Percentiles rank a stretch among this genome's conserved stretches.
Conservation (phyloP, 2,113 vertebrate species). For the Lichenostomus cassidix region DNA sequence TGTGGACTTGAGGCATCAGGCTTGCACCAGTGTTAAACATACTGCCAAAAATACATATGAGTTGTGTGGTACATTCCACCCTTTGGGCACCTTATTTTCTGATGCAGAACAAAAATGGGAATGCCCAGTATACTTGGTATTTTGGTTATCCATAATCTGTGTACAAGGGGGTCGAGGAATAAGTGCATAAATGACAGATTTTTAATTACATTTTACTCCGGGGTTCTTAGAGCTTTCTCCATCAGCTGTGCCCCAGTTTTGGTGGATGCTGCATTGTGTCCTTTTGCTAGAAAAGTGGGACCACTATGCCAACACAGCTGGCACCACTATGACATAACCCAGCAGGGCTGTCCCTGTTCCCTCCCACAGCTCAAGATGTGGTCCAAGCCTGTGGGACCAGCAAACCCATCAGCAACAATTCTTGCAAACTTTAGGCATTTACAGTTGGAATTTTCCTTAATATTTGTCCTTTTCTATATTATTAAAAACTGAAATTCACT, state of each 20-base stretch:
- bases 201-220: neutral
- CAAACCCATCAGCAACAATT: neutral
- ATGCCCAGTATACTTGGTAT: rapidly evolving
- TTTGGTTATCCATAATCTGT: neutral
- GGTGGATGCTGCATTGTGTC: neutral
- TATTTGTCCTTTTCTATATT: neutral
- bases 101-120: neutral
- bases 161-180: neutral
- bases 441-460: neutral
- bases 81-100: neutral
- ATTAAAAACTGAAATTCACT: neutral
- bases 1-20: neutral
- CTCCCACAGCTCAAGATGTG: rapidly evolving
- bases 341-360: neutral
- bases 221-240: neutral
- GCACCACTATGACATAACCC: no score
- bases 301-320: no score
- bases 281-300: neutral
- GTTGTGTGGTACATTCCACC: no score
- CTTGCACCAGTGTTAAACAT: neutral
- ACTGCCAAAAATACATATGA: neutral
- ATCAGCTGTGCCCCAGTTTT: neutral
- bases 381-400: rapidly evolving
- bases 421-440: neutral
- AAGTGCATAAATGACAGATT: neutral